Evolutionary conservation across 2,113 vertebrate genomes (phyloP), one percentile per base, ranked within the genome.

Genomic region (Recurvirostra avosetta): DNA sequence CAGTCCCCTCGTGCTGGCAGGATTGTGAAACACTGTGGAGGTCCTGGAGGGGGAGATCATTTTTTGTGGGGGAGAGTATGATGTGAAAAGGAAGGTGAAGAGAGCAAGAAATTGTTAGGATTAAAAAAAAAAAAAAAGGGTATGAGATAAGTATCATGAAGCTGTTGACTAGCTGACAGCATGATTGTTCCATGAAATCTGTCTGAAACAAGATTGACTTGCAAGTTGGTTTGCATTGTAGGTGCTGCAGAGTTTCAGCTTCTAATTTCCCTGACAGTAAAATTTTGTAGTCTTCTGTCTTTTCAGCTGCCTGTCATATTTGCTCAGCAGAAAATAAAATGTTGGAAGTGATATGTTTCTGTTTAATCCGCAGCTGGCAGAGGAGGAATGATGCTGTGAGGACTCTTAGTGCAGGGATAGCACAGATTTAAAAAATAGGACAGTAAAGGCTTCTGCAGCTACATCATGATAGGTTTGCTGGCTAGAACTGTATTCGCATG

Each of bases 1-100:
- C 47, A 85, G 32, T 56, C 26, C 10, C 2, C 11, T 40, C 11
- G 16, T 56, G 8, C 30, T 45, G 20, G 4, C 5, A 6, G 6
- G 14, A 8, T 67, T 1, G 0, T 76, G 36, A 65, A 29, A 63
- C 19, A n/a, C 27, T 1, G 1, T 29, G 36, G 27, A 62, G 22
- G 16, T 47, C 29, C 17, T 87, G 36, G 15, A 81, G 16, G 4
- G 4, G 8, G 14, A 25, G 2, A 20, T 67, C 4, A 4, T 25
- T 70, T 41, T 41, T 41, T 41, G 12, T 5, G 2, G 2, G 23
- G 5, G 1, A 2, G 2, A 56, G 9, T 29, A 14, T 27, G 43
- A 16, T 15, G 6, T 0, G 1, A 56, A 78, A 68, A 49, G 10
- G 30, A 65, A 87, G 7, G 8, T 67, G 47, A 59, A 55, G 36